Evolutionary conservation across 2,113 vertebrate species (phyloP).

Genomic region (Mirounga angustirostris): DNA sequence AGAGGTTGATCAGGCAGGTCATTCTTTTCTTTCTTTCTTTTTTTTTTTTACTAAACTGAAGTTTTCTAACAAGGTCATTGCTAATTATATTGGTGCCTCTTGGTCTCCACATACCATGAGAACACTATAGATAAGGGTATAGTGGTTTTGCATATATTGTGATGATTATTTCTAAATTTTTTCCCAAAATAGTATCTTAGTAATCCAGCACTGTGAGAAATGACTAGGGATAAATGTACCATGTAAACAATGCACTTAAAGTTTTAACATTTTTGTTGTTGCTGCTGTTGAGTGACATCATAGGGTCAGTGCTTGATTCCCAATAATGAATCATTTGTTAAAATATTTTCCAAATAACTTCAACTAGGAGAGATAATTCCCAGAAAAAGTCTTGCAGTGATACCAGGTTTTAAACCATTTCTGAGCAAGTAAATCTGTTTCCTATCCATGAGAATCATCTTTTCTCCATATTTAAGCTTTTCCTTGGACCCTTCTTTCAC

Average conservation of each 20-base stretch:
- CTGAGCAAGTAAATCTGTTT: neutral
- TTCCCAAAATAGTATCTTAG: neutral
- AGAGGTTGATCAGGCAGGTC: neutral
- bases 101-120: neutral
- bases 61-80: neutral
- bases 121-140: neutral
- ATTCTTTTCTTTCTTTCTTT: neutral
- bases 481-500: neutral
- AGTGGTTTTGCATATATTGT: neutral
- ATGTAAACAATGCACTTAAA: neutral
- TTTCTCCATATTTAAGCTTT: neutral
- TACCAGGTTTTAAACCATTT: neutral
- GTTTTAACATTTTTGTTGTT: neutral
- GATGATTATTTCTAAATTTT: neutral
- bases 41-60: neutral
- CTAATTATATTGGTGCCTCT: neutral
- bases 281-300: neutral
- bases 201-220: neutral
- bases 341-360: neutral
- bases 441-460: neutral
- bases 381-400: neutral
- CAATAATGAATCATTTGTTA: neutral
- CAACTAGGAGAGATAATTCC: neutral
- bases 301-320: neutral
- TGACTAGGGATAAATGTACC: neutral